Base-by-base conservation (phyloP, 2,113 vertebrate genomes). In the Archilochus colubris region DNA sequence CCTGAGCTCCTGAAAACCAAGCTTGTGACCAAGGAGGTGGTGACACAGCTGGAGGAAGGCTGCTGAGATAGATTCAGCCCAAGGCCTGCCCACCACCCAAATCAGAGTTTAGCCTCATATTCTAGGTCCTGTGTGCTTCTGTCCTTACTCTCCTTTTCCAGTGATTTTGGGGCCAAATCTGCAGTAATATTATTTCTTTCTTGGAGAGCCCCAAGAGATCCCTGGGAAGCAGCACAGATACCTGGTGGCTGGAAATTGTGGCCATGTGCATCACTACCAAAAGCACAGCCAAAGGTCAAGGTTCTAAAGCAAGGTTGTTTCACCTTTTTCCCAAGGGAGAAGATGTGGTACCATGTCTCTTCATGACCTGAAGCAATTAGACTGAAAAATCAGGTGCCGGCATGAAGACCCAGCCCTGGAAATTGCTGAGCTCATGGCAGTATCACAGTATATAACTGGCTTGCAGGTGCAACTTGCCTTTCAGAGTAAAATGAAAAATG, bases 1-100 rank as follows among this genome's bases (percentile, higher is more conserved):
- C n/a, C 61, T 36, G 21, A 86, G n/a, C n/a, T 61, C 28, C 48
- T 63, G 55, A 73, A 68, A 89, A 63, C 30, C 1, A 1, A 61
- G 51, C 31, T 23, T 0, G 0, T 43, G 59, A 69, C 1, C 4
- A 68, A 57, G 0, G 0, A 82, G 59, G n/a, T 19, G 4, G 50
- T 3, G 8, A 73, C 6, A 2, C 4, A 54, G n/a, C 18, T 0
- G 0, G 33, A 44, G 74, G 10, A 80, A 25, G 18, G 33, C 10
- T 58, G 24, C 53, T 77, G 30, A 44, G 18, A n/a, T 54, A 12
- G 22, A 27, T 68, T 63, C 62, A 59, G 17, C 30, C 38, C 93
- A 68, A 21, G 54, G 81, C 24, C 66, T 64, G 9, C 20, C 33
- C 15, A 33, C 20, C 24, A 64, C 18, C 16, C 12, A 69, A 59